Percentiles rank a stretch among this genome's conserved stretches.
These are phyloP conservation scores for Sycophaga agraensis DNA, from an alignment of 1,140 invertebrate genomes.

Conservation along the genomic window DNA sequence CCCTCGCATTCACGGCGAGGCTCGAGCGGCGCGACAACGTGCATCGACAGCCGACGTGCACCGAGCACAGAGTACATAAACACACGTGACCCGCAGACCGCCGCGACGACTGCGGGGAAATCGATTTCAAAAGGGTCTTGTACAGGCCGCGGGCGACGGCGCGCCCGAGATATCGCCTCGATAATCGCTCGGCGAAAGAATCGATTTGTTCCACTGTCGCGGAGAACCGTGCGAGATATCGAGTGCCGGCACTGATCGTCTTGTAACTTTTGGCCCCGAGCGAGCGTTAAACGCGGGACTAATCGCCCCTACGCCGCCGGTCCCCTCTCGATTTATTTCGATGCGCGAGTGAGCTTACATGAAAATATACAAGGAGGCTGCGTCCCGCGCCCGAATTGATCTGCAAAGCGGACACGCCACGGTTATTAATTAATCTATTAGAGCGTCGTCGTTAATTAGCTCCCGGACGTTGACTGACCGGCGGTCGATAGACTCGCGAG, in stretches of 20 bases:
- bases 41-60: background rate
- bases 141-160: background rate
- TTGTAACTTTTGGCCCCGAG: constrained; percentile 16
- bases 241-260: constrained; percentile 5
- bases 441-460: constrained; percentile 4
- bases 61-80: background rate
- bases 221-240: background rate
- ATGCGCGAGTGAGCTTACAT: no score
- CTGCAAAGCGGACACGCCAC: background rate
- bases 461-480: background rate
- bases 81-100: background rate
- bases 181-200: constrained; percentile 27
- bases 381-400: constrained; percentile 15
- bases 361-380: no score
- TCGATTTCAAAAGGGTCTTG: constrained; percentile 27
- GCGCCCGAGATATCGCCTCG: constrained; percentile 3
- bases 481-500: no score
- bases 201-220: constrained; percentile 27
- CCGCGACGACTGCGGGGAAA: constrained; percentile 6
- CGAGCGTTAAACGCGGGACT: constrained; percentile 11
- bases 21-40: background rate
- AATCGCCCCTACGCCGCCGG: no score
- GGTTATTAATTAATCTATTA: constrained; percentile 21
- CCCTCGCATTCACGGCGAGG: background rate
- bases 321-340: no score